Evolutionary conservation across 2,113 vertebrate species (phyloP).

Genomic region (Tichodroma muraria): DNA sequence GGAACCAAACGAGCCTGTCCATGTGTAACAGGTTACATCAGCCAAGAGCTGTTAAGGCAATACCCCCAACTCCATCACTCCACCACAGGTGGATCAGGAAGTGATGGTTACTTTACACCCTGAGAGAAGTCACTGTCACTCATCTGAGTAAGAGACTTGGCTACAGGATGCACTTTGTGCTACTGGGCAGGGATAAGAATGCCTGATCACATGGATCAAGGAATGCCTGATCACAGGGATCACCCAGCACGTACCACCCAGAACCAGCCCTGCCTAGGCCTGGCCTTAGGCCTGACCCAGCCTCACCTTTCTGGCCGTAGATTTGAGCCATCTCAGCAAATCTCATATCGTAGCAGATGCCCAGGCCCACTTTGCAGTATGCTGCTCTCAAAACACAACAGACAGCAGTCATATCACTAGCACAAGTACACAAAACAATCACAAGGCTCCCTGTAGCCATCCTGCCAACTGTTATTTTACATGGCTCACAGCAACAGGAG

Average conservation of each 20-base stretch:
- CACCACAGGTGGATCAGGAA: not conserved
- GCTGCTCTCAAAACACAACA: slow-evolving; percentile 76
- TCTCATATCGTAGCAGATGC: slow-evolving; percentile 95
- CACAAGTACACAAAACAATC: not conserved
- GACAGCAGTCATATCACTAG: not conserved
- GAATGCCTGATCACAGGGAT: not conserved
- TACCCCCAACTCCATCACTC: not conserved
- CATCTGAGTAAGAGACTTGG: not conserved
- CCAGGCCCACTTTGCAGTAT: slow-evolving; percentile 92
- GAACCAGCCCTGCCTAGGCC: not conserved
- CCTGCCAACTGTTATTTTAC: not conserved
- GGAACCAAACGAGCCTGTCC: not conserved
- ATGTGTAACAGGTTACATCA: fast-evolving
- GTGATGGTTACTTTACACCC: not conserved
- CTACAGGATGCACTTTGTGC: not conserved
- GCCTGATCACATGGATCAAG: too few species aligned
- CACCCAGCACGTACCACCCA: fast-evolving
- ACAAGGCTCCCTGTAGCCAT: not conserved
- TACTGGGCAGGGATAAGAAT: fast-evolving
- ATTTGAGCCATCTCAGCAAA: slow-evolving; percentile 95
- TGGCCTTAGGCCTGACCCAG: not conserved
- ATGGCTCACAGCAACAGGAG: not conserved
- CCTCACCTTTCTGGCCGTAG: slow-evolving; percentile 87
- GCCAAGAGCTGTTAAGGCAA: not conserved
- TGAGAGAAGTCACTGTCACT: not conserved